phyloP scores from a whole-genome alignment of 2,888 invertebrate species.

The Osmoderma eremita region DNA sequence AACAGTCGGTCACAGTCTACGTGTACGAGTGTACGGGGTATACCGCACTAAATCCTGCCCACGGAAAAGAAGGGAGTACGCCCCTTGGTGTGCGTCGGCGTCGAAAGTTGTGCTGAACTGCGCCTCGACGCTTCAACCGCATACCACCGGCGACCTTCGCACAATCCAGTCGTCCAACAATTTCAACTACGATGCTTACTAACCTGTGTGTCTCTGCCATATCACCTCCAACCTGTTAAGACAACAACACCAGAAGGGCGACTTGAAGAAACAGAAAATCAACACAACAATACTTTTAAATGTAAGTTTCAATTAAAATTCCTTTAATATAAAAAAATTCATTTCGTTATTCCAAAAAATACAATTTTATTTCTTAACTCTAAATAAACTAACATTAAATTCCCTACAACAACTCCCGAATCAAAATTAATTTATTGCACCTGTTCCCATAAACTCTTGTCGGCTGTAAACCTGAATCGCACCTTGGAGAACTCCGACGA shows the following conservation, averaged over 20 bases:
- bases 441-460: not conserved
- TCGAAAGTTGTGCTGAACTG: slow-evolving; percentile 56
- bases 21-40: slow-evolving; percentile 68
- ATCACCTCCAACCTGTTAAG: slow-evolving; percentile 34
- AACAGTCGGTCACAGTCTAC: slow-evolving; percentile 64
- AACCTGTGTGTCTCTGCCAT: slow-evolving; percentile 42
- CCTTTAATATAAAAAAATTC: not conserved
- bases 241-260: slow-evolving; percentile 29
- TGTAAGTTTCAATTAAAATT: slow-evolving; percentile 22
- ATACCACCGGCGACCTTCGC: slow-evolving; percentile 58
- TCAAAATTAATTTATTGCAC: slow-evolving; percentile 15
- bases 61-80: slow-evolving; percentile 61
- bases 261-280: not conserved
- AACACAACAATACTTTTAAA: slow-evolving; percentile 3
- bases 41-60: slow-evolving; percentile 64
- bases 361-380: not conserved
- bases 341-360: not conserved
- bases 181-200: slow-evolving; percentile 29
- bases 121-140: slow-evolving; percentile 60
- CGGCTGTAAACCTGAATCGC: slow-evolving; percentile 1
- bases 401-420: not conserved
- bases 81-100: slow-evolving; percentile 63
- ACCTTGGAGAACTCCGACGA: not conserved
- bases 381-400: slow-evolving; percentile 15
- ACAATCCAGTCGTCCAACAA: slow-evolving; percentile 52